Evolutionary conservation across 1,140 invertebrate genomes (phyloP), one percentile per base, ranked within the genome.

Genomic region (Sarcophaga bullata): DNA sequence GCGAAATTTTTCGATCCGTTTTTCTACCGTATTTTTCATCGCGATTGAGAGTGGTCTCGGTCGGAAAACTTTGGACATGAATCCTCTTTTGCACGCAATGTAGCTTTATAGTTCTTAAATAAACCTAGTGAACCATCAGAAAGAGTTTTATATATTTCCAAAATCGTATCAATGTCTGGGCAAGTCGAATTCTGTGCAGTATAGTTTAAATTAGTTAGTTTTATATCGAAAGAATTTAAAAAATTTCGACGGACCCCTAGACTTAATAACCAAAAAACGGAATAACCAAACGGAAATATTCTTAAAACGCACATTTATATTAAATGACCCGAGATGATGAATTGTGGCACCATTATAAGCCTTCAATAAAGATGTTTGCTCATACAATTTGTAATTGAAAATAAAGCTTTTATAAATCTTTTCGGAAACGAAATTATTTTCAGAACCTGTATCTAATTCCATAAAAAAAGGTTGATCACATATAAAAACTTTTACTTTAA

Each of bases 1-100:
- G 84, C 11, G 76, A 80, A 15, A 58, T 13, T 81, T 81, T n/a
- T 90, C 85, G 49, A 91, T 84, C 85, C 91, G 90, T 37, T 84
- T 82, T 52, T 90, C 86, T n/a, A 84, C 81, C 25, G 72, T 68
- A 8, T 25, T 10, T 17, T 37, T 52, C 6, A 82, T 68, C 4
- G 52, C 81, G 17, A 82, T 75, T n/a, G 73, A 17, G 5, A 84
- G 54, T 52, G 68, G 81, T 62, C 81, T 54, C 8, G 62, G 68
- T 17, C 49, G 62, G 25, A 76, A 76, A 83, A 83, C 46, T 80
- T 81, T 13, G 80, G 82, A 6, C 10, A 8, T 6, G 68, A 49
- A 47, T 62, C 72, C 5, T 73, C 62, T 76, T 81, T 81, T 37
- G 4, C 25, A 37, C 1, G 25, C 25, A 37, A 72, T 19, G 11